These are phyloP conservation scores for Muricea muricata DNA, from an alignment of 92 coral and sea anemone genomes.

Conservation along the genomic window DNA sequence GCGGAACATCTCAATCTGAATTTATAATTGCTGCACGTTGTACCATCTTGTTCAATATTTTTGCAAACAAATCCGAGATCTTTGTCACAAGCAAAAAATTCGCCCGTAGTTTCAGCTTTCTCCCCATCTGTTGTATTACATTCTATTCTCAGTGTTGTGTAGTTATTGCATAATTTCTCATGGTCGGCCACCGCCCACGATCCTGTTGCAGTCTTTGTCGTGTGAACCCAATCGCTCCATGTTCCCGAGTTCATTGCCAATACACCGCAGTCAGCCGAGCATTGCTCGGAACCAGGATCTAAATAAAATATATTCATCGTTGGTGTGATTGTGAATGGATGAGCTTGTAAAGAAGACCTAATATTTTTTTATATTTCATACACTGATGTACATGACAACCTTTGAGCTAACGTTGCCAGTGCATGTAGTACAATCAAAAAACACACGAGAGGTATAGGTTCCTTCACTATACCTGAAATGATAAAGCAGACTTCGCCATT, in stretches of 20 bases:
- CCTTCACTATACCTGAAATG: too few relatives aligned
- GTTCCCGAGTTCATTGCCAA: slow-evolving; percentile 25
- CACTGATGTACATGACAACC: too few relatives aligned
- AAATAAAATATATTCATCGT: too few relatives aligned
- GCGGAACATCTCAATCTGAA: slow-evolving; percentile 85
- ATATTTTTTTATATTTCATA: too few relatives aligned
- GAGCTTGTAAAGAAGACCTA: too few relatives aligned
- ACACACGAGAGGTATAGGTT: too few relatives aligned
- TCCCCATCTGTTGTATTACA: slow-evolving; percentile 81
- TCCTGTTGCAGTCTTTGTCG: slow-evolving; percentile 81
- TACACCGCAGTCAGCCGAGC: neutral
- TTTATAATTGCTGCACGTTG: slow-evolving; percentile 80
- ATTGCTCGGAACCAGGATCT: too few relatives aligned
- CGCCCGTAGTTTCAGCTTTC: slow-evolving; percentile 62
- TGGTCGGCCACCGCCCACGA: slow-evolving; percentile 86
- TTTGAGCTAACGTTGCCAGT: too few relatives aligned
- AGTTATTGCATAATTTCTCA: slow-evolving; percentile 63
- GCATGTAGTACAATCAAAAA: too few relatives aligned
- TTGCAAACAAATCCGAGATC: slow-evolving; percentile 88
- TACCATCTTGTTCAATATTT: slow-evolving; percentile 77
- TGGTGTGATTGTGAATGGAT: too few relatives aligned
- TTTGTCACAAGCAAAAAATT: slow-evolving; percentile 79
- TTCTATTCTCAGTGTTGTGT: slow-evolving; percentile 74
- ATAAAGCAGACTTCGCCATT: too few relatives aligned
- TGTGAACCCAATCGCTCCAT: slow-evolving; percentile 86